Evolutionary conservation across 1,140 invertebrate species (phyloP), one percentile per base, ranked within the genome.

Genomic region (Kradibia gibbosae): DNA sequence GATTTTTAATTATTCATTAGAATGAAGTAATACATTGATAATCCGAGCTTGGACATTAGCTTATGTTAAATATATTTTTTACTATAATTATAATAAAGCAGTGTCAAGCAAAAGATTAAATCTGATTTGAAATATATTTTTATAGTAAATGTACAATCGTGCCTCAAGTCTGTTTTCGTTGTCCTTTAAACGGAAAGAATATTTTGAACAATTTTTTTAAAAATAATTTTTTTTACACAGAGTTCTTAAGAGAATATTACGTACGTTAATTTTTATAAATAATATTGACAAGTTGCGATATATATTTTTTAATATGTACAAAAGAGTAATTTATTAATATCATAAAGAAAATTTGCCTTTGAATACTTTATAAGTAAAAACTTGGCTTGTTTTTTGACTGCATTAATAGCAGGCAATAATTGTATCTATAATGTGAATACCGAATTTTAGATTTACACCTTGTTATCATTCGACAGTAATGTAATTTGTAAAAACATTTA

Each of bases 381-480:
- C 76, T 78, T 80, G 67, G 72, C 62, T 82, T 79, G n/a, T 79
- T 79, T 73, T 55, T 79, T 55, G n/a, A 77, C 60, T 72, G 72
- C 75, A 70, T 79, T 73, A 78, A 82, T 28, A 50, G 77, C 42
- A 83, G 60, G 57, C 73, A 60, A 82, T 31, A 78, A 72, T 65
- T 85, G 84, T 85, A 83, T 55, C 71, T 82, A 85, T 85, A 85
- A 67, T 83, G 84, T 85, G 80, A 85, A 85, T 85, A 85, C 60
- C 36, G 65, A 70, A 57, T 82, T 83, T 80, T 85, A 83, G 78
- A 81, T 65, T 80, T 82, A 83, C 17, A 79, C 78, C 39, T 82
- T 84, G 81, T 80, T 83, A 79, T 78, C 55, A 78, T 31, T 65
- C 36, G 20, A 34, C 48, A 39, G n/a, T 80, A 71, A 84, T 83